Evolutionary conservation across 2,113 vertebrate species (phyloP).

Genomic region (Phaethon lepturus): DNA sequence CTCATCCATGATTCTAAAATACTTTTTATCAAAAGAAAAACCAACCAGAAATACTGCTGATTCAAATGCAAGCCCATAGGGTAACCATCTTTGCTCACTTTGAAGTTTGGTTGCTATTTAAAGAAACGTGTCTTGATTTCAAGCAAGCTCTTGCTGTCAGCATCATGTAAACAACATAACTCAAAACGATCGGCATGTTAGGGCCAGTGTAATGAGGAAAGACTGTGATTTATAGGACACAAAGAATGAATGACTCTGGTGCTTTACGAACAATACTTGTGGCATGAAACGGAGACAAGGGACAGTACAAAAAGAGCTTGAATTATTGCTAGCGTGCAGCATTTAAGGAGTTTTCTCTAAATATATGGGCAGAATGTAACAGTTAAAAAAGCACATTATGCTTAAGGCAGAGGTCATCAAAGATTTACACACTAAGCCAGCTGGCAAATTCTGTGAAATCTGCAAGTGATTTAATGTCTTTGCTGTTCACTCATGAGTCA

Average conservation of each 20-base stretch:
- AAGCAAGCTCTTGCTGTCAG: not conserved
- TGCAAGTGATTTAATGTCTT: not conserved
- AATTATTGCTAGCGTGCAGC: not conserved
- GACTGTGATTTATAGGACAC: not conserved
- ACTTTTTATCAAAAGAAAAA: not conserved
- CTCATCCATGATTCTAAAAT: not conserved
- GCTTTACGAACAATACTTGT: not conserved
- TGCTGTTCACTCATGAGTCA: not conserved
- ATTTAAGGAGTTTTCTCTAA: not conserved
- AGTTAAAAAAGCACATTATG: not conserved
- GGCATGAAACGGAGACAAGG: not conserved
- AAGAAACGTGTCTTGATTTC: not conserved
- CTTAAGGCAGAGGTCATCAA: not conserved
- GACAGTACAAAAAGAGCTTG: not conserved
- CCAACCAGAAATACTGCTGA: not conserved
- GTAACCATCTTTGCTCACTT: not conserved
- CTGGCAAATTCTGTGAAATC: not conserved
- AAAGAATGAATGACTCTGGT: not conserved
- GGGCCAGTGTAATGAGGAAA: not conserved
- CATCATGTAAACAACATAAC: not conserved
- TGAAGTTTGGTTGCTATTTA: not conserved
- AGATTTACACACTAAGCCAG: not conserved
- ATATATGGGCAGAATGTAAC: not conserved
- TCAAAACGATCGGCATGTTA: not conserved
- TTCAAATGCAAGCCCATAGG: not conserved